A percentile compares a stretch with the other conserved stretches of the same genome.
Evolutionary conservation across 2,888 invertebrate genomes (phyloP).

Genomic region (Lasioglossum figueresi): DNA sequence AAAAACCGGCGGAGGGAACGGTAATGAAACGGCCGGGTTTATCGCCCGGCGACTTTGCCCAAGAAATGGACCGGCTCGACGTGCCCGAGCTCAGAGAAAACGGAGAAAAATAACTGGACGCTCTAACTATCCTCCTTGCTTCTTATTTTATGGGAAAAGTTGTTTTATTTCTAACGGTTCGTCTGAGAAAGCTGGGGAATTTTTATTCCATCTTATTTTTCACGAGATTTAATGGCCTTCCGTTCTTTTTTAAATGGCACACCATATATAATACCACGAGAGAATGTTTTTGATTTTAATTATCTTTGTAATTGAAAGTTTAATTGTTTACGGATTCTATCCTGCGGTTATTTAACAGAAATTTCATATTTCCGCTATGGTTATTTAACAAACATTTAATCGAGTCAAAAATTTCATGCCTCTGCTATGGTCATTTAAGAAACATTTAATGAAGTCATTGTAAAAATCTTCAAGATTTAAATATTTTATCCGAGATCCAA

Average conservation of each 20-base stretch:
- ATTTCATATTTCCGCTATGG: no score
- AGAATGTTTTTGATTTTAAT: no score
- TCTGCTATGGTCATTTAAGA: background rate
- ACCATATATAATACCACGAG: background rate
- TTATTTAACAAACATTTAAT: no score
- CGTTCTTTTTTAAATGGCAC: background rate
- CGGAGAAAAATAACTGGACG: background rate
- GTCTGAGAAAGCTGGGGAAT: background rate
- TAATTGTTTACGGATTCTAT: no score
- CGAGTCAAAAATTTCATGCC: no score
- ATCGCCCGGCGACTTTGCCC: slow-evolving; percentile 50
- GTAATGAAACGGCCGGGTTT: slow-evolving; percentile 61
- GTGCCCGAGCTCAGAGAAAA: background rate
- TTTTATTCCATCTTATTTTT: background rate
- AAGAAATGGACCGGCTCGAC: background rate
- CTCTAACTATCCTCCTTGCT: background rate
- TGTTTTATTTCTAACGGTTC: background rate
- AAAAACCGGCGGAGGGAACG: slow-evolving; percentile 51
- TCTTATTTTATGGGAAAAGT: background rate
- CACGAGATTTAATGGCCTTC: background rate
- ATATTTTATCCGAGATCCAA: background rate
- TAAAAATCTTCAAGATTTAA: background rate
- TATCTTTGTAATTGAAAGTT: no score
- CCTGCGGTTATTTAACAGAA: no score
- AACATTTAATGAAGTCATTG: background rate